A percentile compares a stretch with the other conserved stretches of the same genome.
These are phyloP conservation scores for Silurus lanzhouensis DNA, from an alignment of 2,797 vertebrate species.

Conservation along the genomic window DNA sequence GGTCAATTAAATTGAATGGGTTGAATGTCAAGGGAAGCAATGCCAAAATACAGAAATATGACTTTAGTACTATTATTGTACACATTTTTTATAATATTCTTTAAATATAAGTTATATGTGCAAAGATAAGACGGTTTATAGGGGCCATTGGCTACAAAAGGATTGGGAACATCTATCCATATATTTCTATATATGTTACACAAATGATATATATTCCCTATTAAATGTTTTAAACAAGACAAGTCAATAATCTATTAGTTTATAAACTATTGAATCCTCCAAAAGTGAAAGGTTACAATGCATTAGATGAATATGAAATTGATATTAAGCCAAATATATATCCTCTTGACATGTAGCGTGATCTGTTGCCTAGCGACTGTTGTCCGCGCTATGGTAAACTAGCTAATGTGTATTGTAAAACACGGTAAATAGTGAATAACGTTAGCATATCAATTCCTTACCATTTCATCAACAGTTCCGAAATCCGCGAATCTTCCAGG, in stretches of 20 bases:
- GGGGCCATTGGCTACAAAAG: background rate
- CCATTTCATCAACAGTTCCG: constrained; percentile 55
- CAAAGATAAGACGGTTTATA: background rate
- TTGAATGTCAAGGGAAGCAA: background rate
- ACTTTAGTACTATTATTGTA: background rate
- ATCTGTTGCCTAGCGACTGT: background rate
- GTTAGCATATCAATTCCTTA: constrained; percentile 15
- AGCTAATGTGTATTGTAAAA: background rate
- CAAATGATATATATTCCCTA: background rate
- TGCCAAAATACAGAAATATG: background rate
- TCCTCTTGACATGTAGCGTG: background rate
- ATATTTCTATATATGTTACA: background rate
- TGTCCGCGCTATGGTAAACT: background rate
- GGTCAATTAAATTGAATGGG: background rate
- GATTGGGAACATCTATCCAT: background rate
- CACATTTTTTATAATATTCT: background rate
- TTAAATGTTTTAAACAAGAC: too few species aligned
- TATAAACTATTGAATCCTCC: too few species aligned
- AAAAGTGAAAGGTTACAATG: too few species aligned
- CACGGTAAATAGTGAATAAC: background rate
- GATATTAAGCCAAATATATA: too few species aligned
- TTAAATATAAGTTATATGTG: background rate
- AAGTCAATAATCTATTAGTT: too few species aligned
- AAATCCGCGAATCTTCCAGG: constrained; percentile 33
- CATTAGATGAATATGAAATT: too few species aligned